phyloP scores from a whole-genome alignment of 1,140 invertebrate genomes.

The Riptortus pedestris region DNA sequence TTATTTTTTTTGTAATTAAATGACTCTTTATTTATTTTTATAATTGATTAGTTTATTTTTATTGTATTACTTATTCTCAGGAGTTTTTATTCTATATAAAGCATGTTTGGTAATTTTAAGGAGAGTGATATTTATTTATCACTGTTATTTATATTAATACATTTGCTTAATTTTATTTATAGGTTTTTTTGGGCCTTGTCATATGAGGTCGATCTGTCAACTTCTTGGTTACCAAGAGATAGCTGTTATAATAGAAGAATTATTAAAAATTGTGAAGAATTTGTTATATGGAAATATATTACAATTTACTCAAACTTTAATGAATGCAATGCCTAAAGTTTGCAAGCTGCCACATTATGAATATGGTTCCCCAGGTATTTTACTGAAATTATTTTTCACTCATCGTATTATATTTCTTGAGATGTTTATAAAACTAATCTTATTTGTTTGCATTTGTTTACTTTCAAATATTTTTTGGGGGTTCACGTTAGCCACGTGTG shows the following conservation, averaged over 20 bases:
- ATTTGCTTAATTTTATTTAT: no score
- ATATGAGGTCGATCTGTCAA: constrained; percentile 86
- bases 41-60: no score
- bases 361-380: constrained; percentile 83
- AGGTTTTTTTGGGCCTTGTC: constrained; percentile 86
- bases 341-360: constrained; percentile 94
- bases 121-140: no score
- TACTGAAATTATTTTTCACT: no score
- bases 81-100: no score
- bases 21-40: background rate
- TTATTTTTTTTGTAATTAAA: no score
- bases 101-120: no score
- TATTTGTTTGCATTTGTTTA: background rate
- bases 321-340: constrained; percentile 90
- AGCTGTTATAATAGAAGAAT: constrained; percentile 94
- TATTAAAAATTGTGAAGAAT: constrained; percentile 86
- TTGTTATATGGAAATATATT: constrained; percentile 81
- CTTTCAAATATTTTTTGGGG: background rate
- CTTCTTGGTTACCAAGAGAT: constrained; percentile 96
- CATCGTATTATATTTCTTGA: no score
- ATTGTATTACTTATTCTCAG: no score
- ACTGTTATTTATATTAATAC: constrained; percentile 19
- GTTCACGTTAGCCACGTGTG: background rate
- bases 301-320: constrained; percentile 85
- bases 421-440: no score